phyloP scores from a whole-genome alignment of 2,113 vertebrate genomes.

The Pseudorectes ferrugineus region DNA sequence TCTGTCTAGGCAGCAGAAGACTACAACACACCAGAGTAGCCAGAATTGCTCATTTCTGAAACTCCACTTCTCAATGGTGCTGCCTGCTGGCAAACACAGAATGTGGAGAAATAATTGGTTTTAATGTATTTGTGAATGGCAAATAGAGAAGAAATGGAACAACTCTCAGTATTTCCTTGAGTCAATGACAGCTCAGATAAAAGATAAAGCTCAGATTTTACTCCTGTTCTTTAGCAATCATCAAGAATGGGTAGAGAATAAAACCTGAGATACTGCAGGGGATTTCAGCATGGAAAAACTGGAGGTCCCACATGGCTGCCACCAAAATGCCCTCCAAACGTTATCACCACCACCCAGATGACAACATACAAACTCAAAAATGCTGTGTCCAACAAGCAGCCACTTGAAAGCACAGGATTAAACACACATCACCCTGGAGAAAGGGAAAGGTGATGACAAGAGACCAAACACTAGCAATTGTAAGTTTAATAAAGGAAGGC shows the following conservation, averaged over 20 bases:
- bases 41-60: background rate
- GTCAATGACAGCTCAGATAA: background rate
- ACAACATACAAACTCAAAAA: background rate
- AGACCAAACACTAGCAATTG: background rate
- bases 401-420: background rate
- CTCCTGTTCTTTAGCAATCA: background rate
- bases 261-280: background rate
- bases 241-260: background rate
- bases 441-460: slow-evolving; percentile 9
- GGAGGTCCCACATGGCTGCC: background rate
- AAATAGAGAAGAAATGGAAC: background rate
- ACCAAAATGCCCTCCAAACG: background rate
- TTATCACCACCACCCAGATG: background rate
- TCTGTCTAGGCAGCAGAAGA: background rate
- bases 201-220: background rate
- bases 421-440: background rate
- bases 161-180: background rate
- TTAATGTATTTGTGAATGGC: background rate
- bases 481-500: background rate
- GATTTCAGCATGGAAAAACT: background rate
- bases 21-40: background rate
- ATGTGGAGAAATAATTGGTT: background rate
- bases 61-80: background rate
- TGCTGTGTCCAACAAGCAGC: background rate
- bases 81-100: background rate